phyloP scores from a whole-genome alignment of 1,140 invertebrate species.

The Lordiphosa collinella region DNA sequence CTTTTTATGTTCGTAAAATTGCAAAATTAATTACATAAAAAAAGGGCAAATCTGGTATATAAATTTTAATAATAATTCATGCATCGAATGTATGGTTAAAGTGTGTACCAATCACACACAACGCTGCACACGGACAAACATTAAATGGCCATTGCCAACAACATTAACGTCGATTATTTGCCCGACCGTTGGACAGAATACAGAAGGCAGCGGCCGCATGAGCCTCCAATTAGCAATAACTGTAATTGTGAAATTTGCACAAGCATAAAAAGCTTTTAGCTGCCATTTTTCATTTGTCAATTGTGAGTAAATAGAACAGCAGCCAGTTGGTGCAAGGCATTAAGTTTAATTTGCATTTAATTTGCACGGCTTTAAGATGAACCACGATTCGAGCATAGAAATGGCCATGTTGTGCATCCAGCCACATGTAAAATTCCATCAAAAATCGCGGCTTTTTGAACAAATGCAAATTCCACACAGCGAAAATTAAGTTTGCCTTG shows the following conservation, averaged over 20 bases:
- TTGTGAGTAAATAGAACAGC: conserved; percentile 51
- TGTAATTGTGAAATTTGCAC: conserved; percentile 76
- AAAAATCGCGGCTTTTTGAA: conserved; percentile 62
- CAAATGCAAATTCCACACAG: conserved; percentile 53
- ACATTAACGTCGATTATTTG: conserved; percentile 71
- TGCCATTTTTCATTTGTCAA: conserved; percentile 75
- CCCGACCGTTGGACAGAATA: neutral
- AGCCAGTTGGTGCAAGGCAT: conserved; percentile 4
- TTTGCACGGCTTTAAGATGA: conserved; percentile 21
- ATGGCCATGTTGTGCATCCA: conserved; percentile 25
- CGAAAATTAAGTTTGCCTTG: conserved; percentile 67
- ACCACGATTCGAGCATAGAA: neutral
- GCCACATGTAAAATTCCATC: conserved; percentile 73
- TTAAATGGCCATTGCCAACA: conserved; percentile 76
- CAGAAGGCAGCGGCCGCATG: conserved; percentile 45
- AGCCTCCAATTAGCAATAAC: conserved; percentile 77
- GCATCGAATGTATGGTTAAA: conserved; percentile 72
- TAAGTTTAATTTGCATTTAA: conserved; percentile 1
- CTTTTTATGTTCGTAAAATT: conserved; percentile 74
- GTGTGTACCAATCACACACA: conserved; percentile 19
- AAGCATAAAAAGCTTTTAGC: conserved; percentile 72
- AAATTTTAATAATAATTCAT: conserved; percentile 79
- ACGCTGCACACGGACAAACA: conserved; percentile 31
- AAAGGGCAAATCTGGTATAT: conserved; percentile 71
- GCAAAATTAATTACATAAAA: conserved; percentile 79